Percentiles rank a stretch among this genome's conserved stretches.
Evolutionary conservation across 2,113 vertebrate species (phyloP).

Genomic region (Megatriorchis doriae): DNA sequence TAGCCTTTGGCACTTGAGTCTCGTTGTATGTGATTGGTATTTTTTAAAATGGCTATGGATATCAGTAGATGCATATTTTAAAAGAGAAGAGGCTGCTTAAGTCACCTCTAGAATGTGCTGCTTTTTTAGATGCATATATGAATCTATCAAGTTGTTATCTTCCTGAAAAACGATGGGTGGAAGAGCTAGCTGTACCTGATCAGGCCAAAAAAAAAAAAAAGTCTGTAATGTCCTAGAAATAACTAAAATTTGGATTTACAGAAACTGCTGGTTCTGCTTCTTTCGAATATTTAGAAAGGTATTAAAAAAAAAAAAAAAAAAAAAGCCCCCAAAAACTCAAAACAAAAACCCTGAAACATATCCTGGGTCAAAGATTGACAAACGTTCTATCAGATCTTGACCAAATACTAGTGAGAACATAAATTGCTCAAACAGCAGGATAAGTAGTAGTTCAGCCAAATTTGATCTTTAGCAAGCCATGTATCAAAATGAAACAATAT

Average conservation of each 20-base stretch:
- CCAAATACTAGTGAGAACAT: neutral
- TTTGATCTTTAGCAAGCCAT: neutral
- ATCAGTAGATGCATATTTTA: neutral
- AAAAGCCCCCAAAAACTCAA: neutral
- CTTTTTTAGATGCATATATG: neutral
- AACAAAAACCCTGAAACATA: neutral
- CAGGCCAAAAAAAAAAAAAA: neutral
- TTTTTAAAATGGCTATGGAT: neutral
- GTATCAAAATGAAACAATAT: neutral
- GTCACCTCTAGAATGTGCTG: neutral
- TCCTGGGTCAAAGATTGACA: neutral
- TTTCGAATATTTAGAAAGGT: constrained; percentile 12
- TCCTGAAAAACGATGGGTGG: neutral
- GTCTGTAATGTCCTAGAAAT: neutral
- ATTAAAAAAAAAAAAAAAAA: neutral
- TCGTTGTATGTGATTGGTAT: no score
- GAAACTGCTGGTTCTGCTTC: constrained; percentile 16
- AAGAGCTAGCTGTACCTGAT: neutral
- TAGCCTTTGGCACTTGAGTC: neutral
- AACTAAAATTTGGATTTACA: constrained; percentile 22
- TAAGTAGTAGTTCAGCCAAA: neutral
- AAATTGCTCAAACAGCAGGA: neutral
- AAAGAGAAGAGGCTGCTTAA: neutral
- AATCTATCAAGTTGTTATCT: neutral
- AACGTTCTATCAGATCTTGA: neutral